Evolutionary conservation across 2,888 invertebrate species (phyloP), one percentile per base, ranked within the genome.

Genomic region (Acronicta aceris): DNA sequence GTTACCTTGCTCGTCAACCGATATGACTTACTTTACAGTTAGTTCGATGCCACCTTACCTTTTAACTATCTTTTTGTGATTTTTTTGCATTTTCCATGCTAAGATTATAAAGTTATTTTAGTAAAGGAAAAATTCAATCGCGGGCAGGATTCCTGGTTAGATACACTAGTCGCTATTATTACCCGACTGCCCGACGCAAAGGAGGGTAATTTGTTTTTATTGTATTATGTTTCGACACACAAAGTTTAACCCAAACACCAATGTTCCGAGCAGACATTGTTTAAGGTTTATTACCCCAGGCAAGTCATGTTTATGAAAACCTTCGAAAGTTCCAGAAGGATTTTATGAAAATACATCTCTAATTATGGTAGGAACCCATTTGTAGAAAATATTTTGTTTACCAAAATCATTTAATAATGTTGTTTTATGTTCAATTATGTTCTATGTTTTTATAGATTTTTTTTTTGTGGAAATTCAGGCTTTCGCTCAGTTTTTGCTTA

Each of bases 161-260:
- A n/a, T n/a, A n/a, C n/a, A n/a, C n/a, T n/a, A n/a, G n/a, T n/a
- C n/a, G n/a, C n/a, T n/a, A n/a, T n/a, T n/a, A n/a, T n/a, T 21
- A 21, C 21, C 21, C 21, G 4, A 21, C 4, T 21, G 21, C 2
- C 2, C 21, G 2, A 3, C 21, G 21, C 21, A 21, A 21, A 21
- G 21, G 21, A 21, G 21, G 21, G 21, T 21, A 21, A 21, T 21
- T 2, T 21, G 21, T 21, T 65, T 69, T 56, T 33, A 58, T 43
- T 47, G 50, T 60, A 41, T 49, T 27, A 77, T 73, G 79, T 78
- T 76, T 71, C 60, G 52, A 40, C 41, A 57, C 62, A 58, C 55
- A 64, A 78, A 79, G 65, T 77, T 71, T 15, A 42, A 45, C 38
- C 54, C 69, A 25, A 69, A 73, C 72, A 61, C 47, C 27, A 47